phyloP scores from a whole-genome alignment of 1,140 invertebrate genomes.

The Leptinotarsa undecemlineata region DNA sequence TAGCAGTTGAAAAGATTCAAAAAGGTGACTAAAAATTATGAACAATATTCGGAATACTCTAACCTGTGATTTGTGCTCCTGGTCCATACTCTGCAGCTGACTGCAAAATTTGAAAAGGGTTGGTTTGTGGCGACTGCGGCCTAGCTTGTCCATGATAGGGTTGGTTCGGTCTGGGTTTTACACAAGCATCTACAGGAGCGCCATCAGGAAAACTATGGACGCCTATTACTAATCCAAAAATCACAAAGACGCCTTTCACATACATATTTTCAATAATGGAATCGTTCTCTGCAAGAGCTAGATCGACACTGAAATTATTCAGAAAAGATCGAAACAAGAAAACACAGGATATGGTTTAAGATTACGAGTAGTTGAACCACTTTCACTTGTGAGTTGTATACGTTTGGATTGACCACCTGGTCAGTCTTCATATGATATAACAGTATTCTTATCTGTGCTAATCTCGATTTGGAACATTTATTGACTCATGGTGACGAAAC shows the following conservation, averaged over 20 bases:
- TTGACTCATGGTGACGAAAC: not conserved
- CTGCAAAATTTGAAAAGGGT: constrained; percentile 69
- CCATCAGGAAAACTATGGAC: constrained; percentile 69
- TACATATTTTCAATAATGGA: constrained; percentile 4
- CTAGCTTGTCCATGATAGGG: constrained; percentile 73
- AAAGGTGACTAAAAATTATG: too few species aligned
- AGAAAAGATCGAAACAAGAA: not conserved
- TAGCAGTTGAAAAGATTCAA: too few species aligned
- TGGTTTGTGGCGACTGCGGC: constrained; percentile 63
- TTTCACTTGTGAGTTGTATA: not conserved
- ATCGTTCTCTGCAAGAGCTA: constrained; percentile 11
- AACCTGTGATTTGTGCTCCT: constrained; percentile 68
- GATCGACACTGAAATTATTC: constrained; percentile 12
- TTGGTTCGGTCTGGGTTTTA: constrained; percentile 71
- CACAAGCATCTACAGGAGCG: constrained; percentile 76
- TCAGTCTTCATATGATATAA: not conserved
- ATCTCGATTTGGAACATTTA: not conserved
- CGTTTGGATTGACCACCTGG: not conserved
- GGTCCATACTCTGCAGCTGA: constrained; percentile 65
- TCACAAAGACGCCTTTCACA: constrained; percentile 11
- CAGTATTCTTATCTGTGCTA: not conserved
- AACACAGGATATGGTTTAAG: not conserved
- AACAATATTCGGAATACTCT: constrained; percentile 12
- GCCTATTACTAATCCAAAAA: constrained; percentile 29
- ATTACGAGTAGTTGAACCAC: not conserved